Conservation (phyloP, 2,797 vertebrate species). For the Helarctos malayanus region DNA sequence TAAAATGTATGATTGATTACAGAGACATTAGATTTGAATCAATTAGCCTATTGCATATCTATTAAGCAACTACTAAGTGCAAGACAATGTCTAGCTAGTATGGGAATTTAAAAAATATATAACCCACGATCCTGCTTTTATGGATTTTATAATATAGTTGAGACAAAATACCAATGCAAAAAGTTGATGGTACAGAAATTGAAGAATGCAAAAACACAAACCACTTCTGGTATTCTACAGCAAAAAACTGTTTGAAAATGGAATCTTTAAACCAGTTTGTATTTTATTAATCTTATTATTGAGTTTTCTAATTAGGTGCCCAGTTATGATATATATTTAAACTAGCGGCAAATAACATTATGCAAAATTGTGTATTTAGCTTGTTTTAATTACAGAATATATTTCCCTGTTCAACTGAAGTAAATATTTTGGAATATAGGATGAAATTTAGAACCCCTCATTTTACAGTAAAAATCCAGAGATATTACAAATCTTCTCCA, state of each 20-base stretch:
- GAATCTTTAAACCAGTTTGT: not conserved
- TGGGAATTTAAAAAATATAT: not conserved
- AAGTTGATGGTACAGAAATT: not conserved
- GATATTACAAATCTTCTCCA: not conserved
- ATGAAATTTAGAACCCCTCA: not conserved
- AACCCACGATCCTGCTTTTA: not conserved
- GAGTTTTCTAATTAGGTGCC: slow-evolving; percentile 17
- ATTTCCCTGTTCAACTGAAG: not conserved
- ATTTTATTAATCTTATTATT: not conserved
- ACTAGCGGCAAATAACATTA: not conserved
- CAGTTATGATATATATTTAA: slow-evolving; percentile 20
- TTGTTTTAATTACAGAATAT: slow-evolving; percentile 28
- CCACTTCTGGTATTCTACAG: not conserved
- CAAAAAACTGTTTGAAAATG: not conserved
- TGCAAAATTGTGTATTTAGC: not conserved
- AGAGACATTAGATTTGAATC: slow-evolving; percentile 29
- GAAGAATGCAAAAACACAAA: not conserved
- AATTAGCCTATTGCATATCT: not conserved
- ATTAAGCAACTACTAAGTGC: slow-evolving; percentile 42
- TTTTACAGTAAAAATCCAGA: not conserved
- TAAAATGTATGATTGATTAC: slow-evolving; percentile 43
- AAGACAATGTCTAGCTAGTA: not conserved
- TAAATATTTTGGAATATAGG: slow-evolving; percentile 26
- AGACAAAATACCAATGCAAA: slow-evolving; percentile 38
- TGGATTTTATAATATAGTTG: not conserved